Percentiles rank a stretch among this genome's conserved stretches.
Conservation (phyloP, 2,113 vertebrate genomes). For the Nannospalax galili region DNA sequence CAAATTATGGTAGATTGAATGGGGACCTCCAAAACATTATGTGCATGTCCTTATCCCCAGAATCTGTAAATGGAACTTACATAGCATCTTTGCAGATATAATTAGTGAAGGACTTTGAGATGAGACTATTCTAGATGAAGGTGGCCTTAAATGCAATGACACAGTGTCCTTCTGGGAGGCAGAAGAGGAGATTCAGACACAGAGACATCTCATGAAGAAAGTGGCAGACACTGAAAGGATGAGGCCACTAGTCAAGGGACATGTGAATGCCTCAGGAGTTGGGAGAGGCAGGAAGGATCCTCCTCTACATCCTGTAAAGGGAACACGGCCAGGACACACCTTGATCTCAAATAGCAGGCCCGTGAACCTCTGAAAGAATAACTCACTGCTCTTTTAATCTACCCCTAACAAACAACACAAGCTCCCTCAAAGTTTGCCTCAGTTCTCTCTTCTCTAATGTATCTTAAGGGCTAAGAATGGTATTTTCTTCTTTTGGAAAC, state of each 20-base stretch:
- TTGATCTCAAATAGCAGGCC: not conserved
- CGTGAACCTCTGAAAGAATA: not conserved
- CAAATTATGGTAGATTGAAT: not conserved
- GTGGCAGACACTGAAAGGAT: not conserved
- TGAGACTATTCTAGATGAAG: not conserved
- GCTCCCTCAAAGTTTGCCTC: not conserved
- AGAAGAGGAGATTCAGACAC: not conserved
- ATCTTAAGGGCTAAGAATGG: not conserved
- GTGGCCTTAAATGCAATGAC: not conserved
- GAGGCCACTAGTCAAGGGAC: not conserved
- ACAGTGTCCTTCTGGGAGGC: not conserved
- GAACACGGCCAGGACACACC: not conserved
- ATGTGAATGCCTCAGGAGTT: not conserved
- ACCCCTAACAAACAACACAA: not conserved
- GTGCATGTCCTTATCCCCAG: not conserved
- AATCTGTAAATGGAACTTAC: too few relatives aligned
- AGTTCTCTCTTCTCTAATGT: not conserved
- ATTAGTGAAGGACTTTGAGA: not conserved
- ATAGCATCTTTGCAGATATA: not conserved
- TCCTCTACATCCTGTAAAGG: not conserved
- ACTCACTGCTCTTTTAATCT: not conserved
- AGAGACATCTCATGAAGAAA: not conserved
- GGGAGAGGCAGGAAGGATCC: not conserved
- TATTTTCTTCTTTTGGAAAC: not conserved
- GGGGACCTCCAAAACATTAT: not conserved